Evolutionary conservation across 2,113 vertebrate species (phyloP).

Genomic region (Aplodontia rufa): DNA sequence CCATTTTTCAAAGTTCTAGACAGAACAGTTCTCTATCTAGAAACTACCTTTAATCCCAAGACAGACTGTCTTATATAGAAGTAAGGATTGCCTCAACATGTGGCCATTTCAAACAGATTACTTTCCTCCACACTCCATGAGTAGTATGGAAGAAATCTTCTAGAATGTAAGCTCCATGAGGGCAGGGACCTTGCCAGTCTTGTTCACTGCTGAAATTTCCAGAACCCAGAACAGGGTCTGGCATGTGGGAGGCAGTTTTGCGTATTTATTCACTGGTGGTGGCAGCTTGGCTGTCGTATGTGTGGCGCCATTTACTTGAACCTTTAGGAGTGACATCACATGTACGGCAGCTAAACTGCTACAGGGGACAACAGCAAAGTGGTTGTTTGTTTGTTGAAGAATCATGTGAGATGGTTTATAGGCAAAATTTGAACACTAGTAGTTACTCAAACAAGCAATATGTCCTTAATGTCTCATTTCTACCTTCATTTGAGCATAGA

Average conservation of each 20-base stretch:
- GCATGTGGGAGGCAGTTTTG: neutral
- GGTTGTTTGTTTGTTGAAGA: neutral
- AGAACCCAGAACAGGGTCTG: neutral
- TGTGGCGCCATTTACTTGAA: constrained; percentile 97
- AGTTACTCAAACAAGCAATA: neutral
- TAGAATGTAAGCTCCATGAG: constrained; percentile 21
- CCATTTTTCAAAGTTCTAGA: neutral
- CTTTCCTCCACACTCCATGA: neutral
- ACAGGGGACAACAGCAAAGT: constrained; percentile 86
- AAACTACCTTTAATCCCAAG: neutral
- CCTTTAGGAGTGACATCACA: constrained; percentile 98
- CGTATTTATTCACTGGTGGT: constrained; percentile 75
- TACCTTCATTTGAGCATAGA: neutral
- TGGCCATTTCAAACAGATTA: neutral
- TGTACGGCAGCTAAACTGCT: constrained; percentile 98
- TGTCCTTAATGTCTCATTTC: neutral
- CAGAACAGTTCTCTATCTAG: neutral
- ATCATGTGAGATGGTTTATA: neutral
- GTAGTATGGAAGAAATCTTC: constrained; percentile 24
- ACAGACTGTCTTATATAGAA: neutral
- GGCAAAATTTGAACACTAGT: constrained; percentile 20
- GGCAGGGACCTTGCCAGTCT: neutral
- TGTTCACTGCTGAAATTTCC: neutral
- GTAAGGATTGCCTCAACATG: neutral
- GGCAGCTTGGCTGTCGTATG: constrained; percentile 97